A percentile compares a stretch with the other conserved stretches of the same genome.
phyloP scores from a whole-genome alignment of 2,797 vertebrate species.

The Borostomias antarcticus region DNA sequence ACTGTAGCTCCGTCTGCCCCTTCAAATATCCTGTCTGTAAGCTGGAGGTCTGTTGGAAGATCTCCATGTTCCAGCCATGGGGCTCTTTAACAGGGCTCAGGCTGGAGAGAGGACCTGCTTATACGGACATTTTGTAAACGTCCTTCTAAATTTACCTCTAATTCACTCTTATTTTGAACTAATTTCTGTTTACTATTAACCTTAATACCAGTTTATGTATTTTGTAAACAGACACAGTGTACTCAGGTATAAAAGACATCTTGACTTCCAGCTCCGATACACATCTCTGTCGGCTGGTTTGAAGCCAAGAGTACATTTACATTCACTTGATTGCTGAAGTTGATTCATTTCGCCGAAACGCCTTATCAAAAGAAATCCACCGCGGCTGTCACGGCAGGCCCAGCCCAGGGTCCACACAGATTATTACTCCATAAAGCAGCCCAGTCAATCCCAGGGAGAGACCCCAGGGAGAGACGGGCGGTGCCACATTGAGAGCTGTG shows the following conservation, averaged over 20 bases:
- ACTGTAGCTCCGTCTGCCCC: too few species aligned
- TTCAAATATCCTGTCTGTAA: conserved; percentile 23
- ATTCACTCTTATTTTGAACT: conserved; percentile 5
- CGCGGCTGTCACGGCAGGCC: not conserved
- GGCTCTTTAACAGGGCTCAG: not conserved
- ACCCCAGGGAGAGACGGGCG: conserved; percentile 10
- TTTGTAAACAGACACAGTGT: not conserved
- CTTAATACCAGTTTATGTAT: not conserved
- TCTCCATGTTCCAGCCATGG: not conserved
- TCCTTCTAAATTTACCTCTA: conserved; percentile 11
- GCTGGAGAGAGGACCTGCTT: conserved; percentile 8
- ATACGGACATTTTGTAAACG: conserved; percentile 9
- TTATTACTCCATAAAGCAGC: not conserved
- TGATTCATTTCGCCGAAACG: not conserved
- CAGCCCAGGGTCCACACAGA: not conserved
- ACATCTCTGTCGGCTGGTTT: not conserved
- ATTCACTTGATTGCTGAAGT: not conserved
- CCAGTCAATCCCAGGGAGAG: not conserved
- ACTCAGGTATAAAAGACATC: not conserved
- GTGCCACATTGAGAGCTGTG: conserved; percentile 14
- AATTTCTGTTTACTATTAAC: not conserved
- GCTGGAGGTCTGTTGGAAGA: conserved; percentile 21
- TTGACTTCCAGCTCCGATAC: not conserved
- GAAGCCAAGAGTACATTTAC: not conserved
- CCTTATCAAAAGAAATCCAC: conserved; percentile 7